Base-by-base conservation (phyloP, 2,888 invertebrate genomes). In the Acleris cristana region DNA sequence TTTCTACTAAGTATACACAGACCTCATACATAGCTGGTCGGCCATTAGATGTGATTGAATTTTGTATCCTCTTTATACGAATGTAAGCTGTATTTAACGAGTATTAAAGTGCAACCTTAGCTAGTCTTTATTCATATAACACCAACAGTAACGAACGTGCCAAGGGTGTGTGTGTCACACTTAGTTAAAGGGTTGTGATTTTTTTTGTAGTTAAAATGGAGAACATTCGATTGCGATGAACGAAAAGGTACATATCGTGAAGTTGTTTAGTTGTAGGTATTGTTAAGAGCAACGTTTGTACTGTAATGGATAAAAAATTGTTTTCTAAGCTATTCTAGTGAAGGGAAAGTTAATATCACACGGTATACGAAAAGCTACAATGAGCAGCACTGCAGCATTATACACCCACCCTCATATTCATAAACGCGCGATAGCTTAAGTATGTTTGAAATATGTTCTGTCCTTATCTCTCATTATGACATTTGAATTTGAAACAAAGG, bases 141-240 rank as follows among this genome's bases (percentile, higher is more conserved):
- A 76, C 67, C 73, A 74, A 73, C 73, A 70, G 65, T 72, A 73
- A 75, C 71, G 75, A 76, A 76, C 72, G 78, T 82, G 85, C 82
- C 79, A 78, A 76, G 64, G 64, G 71, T 70, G 72, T 72, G 69
- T 69, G 75, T 30, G 26, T 72, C 71, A 71, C 73, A 73, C 54
- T 71, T 79, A 77, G 84, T 75, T 76, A 76, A 75, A 80, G 79
- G 86, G 88, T 88, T 89, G 88, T 89, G 88, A 87, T 79, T 81
- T 72, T 74, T 82, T 81, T 77, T 68, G 69, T 77, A 81, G 76
- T 75, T 48, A 74, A 61, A 30, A 34, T 54, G 40, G 64, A 49
- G 56, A 51, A 64, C 65, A 70, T 76, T 71, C 74, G 71, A 75
- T 73, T 69, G 74, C 76, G 75, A 72, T 72, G 74, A 76, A 77